Percentiles rank a stretch among this genome's conserved stretches.
Evolutionary conservation across 2,888 invertebrate species (phyloP).

Genomic region (Zaprionus lineosus): DNA sequence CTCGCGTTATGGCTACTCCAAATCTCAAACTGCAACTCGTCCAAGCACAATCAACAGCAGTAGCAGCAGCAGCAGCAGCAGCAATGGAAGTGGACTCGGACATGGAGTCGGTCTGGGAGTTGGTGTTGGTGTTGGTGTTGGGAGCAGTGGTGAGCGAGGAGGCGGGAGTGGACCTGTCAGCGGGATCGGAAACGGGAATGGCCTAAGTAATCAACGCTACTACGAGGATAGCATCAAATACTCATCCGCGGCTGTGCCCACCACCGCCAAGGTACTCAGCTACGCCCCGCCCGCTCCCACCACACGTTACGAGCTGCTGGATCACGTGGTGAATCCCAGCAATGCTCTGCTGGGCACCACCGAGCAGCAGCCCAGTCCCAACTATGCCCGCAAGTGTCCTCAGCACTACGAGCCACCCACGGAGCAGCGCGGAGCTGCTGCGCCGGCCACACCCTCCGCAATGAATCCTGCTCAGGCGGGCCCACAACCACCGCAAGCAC

Average conservation of each 20-base stretch:
- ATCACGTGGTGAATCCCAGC: constrained; percentile 76
- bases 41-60: constrained; percentile 27
- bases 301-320: constrained; percentile 48
- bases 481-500: constrained; percentile 10
- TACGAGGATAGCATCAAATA: constrained; percentile 57
- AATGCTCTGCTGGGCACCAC: constrained; percentile 59
- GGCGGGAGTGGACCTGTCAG: constrained; percentile 8
- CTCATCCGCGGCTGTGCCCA: constrained; percentile 24
- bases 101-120: too few species aligned
- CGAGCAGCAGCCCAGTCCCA: constrained; percentile 79
- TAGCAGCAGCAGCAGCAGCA: constrained; percentile 1
- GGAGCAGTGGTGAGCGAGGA: constrained; percentile 4
- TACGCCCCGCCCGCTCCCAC: constrained; percentile 27
- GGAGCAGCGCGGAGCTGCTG: constrained; percentile 52
- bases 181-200: constrained; percentile 3
- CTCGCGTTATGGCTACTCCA: constrained; percentile 29
- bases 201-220: constrained; percentile 34
- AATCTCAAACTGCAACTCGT: constrained; percentile 18
- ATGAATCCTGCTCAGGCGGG: too few species aligned
- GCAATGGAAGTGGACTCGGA: constrained; percentile 1
- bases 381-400: constrained; percentile 78
- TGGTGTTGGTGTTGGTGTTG: not conserved
- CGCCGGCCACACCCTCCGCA: constrained; percentile 25
- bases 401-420: constrained; percentile 70
- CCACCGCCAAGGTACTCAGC: constrained; percentile 28